phyloP scores from a whole-genome alignment of 2,888 invertebrate species.

The Trissonchulus latispiculum region DNA sequence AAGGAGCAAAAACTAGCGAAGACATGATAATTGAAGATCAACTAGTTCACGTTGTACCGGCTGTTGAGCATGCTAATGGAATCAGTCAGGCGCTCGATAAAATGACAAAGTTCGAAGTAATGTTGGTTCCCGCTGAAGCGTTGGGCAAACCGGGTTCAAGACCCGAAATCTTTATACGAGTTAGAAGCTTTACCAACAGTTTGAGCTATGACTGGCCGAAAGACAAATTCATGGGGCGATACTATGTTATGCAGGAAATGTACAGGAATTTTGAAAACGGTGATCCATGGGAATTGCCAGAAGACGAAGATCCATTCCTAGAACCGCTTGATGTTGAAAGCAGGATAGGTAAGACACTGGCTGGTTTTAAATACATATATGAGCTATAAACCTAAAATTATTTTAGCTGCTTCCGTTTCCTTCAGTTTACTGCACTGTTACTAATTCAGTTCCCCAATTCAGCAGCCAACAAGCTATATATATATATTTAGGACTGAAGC shows the following conservation, averaged over 20 bases:
- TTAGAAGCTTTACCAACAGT: constrained; percentile 47
- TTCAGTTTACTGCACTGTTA: no score
- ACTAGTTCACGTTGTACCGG: constrained; percentile 48
- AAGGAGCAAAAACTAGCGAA: not conserved
- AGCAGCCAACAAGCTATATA: no score
- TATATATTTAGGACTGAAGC: no score
- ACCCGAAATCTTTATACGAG: constrained; percentile 44
- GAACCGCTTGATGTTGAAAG: constrained; percentile 47
- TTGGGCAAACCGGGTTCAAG: constrained; percentile 43
- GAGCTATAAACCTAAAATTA: no score
- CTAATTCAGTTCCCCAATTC: no score
- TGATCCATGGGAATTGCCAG: constrained; percentile 35
- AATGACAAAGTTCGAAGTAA: constrained; percentile 48
- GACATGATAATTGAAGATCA: constrained; percentile 46
- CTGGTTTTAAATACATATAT: no score
- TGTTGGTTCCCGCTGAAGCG: constrained; percentile 48
- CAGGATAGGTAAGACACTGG: no score
- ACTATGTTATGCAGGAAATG: constrained; percentile 51
- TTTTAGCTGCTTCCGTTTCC: no score
- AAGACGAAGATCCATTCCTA: constrained; percentile 50
- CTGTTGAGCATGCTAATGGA: constrained; percentile 50
- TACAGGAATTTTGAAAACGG: constrained; percentile 49
- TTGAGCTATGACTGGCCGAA: constrained; percentile 49
- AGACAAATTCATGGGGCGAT: constrained; percentile 49
- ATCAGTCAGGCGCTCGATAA: constrained; percentile 50